Evolutionary conservation across 2,888 invertebrate genomes (phyloP), one percentile per base, ranked within the genome.

Genomic region (Camptogramma bilineatum): DNA sequence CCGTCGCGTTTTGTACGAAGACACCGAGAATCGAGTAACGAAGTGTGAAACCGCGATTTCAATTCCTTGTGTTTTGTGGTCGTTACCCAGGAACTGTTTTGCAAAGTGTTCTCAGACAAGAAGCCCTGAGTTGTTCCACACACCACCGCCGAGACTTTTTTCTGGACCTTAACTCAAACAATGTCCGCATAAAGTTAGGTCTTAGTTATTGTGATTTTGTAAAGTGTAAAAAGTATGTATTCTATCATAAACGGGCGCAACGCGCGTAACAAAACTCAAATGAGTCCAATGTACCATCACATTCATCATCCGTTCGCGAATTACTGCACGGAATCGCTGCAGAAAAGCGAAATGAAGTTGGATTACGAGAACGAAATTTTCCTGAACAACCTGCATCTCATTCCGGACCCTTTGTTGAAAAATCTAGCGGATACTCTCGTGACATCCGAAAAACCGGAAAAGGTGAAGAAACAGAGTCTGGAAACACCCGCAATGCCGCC

Each of bases 381-480:
- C 60, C 68, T 89, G 17, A 83, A 85, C 64, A 88, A 84, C 58
- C 70, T 90, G 2, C 86, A 87, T 66, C 68, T 85, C 1, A 82
- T 90, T 57, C 85, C 89, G 0, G 89, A 91, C 73, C 86, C 89
- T 2, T 65, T 92, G 58, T 85, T 84, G 74, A 91, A 90, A 73
- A 90, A 91, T 76, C 76, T 92, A 52, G 92, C 90, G 0, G 92
- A 92, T 60, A 82, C 87, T 0, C 77, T 90, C 10, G 82, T 84
- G 42, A 81, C 79, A 0, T 73, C 73, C 4, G 79, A 78, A 51
- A 62, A 39, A 0, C 58, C 68, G 18, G 59, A 61, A 52, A 72
- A 60, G 34, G 48, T 39, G 42, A 64, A 72, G 69, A 62, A 74
- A 69, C 55, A 70, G 8, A 60, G 52, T 42, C 48, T 60, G 7